Evolutionary conservation across 1,140 invertebrate species (phyloP).

Genomic region (Megalonaias nervosa): DNA sequence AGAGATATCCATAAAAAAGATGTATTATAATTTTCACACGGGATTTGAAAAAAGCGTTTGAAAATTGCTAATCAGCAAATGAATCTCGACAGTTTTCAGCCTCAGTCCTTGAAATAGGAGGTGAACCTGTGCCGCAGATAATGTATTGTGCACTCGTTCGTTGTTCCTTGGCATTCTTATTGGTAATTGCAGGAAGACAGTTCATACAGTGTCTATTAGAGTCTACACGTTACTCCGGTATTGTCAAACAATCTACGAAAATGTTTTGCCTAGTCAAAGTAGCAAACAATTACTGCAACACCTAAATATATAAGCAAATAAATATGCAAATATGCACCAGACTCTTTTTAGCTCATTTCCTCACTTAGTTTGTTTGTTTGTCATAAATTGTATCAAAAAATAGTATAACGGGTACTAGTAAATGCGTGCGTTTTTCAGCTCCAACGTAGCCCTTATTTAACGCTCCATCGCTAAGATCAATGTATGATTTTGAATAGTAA

Average conservation of each 20-base stretch:
- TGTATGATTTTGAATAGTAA: too few species aligned
- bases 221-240: conserved; percentile 89
- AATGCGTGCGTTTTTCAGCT: too few species aligned
- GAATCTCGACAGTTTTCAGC: conserved; percentile 46
- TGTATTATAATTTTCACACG: conserved; percentile 77
- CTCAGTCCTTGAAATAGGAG: conserved; percentile 24
- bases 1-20: conserved; percentile 85
- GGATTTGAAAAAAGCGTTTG: conserved; percentile 73
- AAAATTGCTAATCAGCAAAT: conserved; percentile 15
- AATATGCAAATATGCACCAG: not conserved
- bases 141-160: conserved; percentile 30
- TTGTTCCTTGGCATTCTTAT: conserved; percentile 23
- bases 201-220: conserved; percentile 87
- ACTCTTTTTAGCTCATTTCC: too few species aligned
- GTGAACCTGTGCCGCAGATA: conserved; percentile 37
- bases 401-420: too few species aligned
- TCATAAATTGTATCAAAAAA: too few species aligned
- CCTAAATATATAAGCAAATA: conserved; percentile 74
- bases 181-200: conserved; percentile 69
- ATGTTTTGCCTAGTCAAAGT: conserved; percentile 96
- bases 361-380: too few species aligned
- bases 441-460: too few species aligned
- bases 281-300: conserved; percentile 92
- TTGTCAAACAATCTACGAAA: conserved; percentile 91
- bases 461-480: too few species aligned